Conservation (phyloP, 2,113 vertebrate genomes). For the Epinephelus moara region DNA sequence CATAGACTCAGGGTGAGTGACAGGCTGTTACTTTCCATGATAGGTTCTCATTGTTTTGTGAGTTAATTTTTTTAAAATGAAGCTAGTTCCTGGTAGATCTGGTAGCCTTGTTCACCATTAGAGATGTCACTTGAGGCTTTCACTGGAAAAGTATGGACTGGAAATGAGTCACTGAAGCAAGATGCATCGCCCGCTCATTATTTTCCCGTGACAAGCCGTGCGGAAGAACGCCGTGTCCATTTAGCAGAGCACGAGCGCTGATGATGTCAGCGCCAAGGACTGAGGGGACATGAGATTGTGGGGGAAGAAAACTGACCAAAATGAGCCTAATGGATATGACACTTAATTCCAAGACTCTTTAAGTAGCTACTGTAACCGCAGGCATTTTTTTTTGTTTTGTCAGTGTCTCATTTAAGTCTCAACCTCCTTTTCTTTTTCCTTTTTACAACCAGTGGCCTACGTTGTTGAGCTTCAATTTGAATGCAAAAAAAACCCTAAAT, state of each 20-base stretch:
- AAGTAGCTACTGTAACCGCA: constrained; percentile 49
- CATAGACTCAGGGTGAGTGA: constrained; percentile 70
- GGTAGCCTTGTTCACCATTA: constrained; percentile 47
- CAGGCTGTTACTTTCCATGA: constrained; percentile 46
- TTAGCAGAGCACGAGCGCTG: constrained; percentile 37
- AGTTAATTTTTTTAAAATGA: constrained; percentile 32
- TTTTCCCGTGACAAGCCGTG: constrained; percentile 38
- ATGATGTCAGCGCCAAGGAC: constrained; percentile 21
- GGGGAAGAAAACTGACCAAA: constrained; percentile 48
- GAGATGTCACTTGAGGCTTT: constrained; percentile 48
- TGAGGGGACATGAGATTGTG: constrained; percentile 11
- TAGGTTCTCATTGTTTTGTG: constrained; percentile 38
- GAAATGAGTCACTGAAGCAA: constrained; percentile 47
- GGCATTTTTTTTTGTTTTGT: constrained; percentile 50
- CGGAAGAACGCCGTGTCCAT: constrained; percentile 35
- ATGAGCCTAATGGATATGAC: constrained; percentile 33
- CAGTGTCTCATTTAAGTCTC: constrained; percentile 46
- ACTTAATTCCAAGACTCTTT: constrained; percentile 44
- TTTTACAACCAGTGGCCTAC: constrained; percentile 61
- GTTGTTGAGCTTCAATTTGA: constrained; percentile 65
- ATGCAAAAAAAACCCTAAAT: constrained; percentile 65
- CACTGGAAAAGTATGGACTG: constrained; percentile 34
- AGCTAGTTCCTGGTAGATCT: constrained; percentile 54
- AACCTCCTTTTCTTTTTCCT: constrained; percentile 25
- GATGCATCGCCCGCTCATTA: constrained; percentile 49